phyloP scores from a whole-genome alignment of 2,113 vertebrate genomes.

The Lamprologus ornatipinnis region DNA sequence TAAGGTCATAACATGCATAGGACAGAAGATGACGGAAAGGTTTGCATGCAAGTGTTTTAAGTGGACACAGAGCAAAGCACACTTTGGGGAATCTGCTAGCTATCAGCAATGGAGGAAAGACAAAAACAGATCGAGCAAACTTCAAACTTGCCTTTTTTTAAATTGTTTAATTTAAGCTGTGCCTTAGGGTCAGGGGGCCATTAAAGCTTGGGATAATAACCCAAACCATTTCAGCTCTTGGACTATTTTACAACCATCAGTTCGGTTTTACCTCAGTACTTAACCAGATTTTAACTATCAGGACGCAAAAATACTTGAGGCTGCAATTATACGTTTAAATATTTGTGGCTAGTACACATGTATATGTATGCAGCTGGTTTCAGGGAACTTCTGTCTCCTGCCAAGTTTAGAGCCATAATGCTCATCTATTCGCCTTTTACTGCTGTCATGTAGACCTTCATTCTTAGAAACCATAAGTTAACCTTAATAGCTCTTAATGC shows the following conservation, averaged over 20 bases:
- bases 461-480: conserved; percentile 11
- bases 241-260: not conserved
- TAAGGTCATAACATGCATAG: not conserved
- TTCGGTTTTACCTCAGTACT: not conserved
- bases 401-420: not conserved
- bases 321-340: not conserved
- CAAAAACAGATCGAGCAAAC: not conserved
- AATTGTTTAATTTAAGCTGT: not conserved
- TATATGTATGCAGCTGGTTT: not conserved
- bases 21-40: not conserved
- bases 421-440: not conserved
- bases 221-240: not conserved
- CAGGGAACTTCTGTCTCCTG: not conserved
- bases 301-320: not conserved
- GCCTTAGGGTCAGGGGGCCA: not conserved
- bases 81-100: not conserved
- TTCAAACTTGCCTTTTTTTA: not conserved
- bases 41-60: not conserved
- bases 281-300: not conserved
- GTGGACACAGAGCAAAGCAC: not conserved
- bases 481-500: not conserved
- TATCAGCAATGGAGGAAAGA: not conserved
- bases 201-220: not conserved
- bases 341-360: not conserved
- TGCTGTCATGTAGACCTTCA: not conserved